Evolutionary conservation across 2,113 vertebrate genomes (phyloP).

Genomic region (Elanoides forficatus): DNA sequence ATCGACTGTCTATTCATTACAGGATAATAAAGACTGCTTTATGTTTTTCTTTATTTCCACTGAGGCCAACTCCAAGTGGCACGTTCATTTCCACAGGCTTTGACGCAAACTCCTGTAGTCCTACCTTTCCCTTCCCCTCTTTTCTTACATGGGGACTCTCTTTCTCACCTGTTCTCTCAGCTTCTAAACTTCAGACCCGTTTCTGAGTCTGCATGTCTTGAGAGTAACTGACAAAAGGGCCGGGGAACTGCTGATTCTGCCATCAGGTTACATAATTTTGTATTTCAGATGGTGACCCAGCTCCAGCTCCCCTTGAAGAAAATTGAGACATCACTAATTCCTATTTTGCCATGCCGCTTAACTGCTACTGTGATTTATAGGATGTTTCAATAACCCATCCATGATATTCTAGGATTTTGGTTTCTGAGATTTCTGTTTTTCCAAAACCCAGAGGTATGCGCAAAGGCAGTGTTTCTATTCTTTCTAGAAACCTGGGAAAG

Average conservation of each 20-base stretch:
- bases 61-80: not conserved
- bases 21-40: not conserved
- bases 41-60: not conserved
- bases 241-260: not conserved
- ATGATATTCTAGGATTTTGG: not conserved
- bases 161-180: not conserved
- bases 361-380: not conserved
- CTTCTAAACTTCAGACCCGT: not conserved
- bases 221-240: not conserved
- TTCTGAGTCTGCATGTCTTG: not conserved
- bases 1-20: not conserved
- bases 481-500: conserved; percentile 24
- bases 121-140: not conserved
- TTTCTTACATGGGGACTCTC: not conserved
- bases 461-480: not conserved
- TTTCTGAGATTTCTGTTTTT: not conserved
- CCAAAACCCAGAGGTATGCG: not conserved
- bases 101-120: not conserved
- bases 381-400: not conserved
- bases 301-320: not conserved
- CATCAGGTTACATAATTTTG: not conserved
- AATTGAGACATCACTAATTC: not conserved
- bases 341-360: not conserved
- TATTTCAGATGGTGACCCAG: not conserved
- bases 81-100: not conserved